These are phyloP conservation scores for Trichomalopsis sarcophagae DNA, from an alignment of 1,140 invertebrate genomes.

Conservation along the genomic window DNA sequence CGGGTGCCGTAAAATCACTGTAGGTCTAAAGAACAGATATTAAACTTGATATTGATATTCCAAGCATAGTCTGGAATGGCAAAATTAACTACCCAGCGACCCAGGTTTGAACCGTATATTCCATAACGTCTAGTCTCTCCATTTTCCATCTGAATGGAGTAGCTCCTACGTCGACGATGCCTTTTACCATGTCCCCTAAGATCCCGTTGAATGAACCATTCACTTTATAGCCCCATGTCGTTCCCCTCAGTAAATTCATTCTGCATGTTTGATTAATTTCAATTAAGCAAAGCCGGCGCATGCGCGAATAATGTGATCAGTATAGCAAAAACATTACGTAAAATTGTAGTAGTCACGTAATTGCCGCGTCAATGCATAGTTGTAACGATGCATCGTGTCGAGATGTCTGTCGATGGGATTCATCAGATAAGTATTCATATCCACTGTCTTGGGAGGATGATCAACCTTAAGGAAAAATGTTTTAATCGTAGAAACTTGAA, in stretches of 20 bases:
- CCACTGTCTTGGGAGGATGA: constrained; percentile 66
- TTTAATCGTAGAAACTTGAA: not conserved
- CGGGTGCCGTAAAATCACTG: constrained; percentile 81
- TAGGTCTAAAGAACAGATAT: constrained; percentile 67
- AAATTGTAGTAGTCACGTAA: constrained; percentile 80
- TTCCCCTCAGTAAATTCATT: constrained; percentile 74
- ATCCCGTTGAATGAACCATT: constrained; percentile 82
- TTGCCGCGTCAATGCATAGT: constrained; percentile 76
- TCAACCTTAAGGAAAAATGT: constrained; percentile 11
- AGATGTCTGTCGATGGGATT: constrained; percentile 72
- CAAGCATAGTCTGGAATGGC: not conserved
- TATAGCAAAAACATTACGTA: constrained; percentile 68
- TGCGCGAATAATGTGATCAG: not conserved
- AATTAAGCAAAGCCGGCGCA: not conserved
- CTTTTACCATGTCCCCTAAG: constrained; percentile 77
- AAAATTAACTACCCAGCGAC: constrained; percentile 71
- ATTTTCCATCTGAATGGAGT: constrained; percentile 77
- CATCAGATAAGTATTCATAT: constrained; percentile 76
- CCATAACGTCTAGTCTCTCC: constrained; percentile 77
- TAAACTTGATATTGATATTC: constrained; percentile 20
- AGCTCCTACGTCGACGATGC: constrained; percentile 78
- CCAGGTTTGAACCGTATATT: constrained; percentile 79
- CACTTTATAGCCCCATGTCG: constrained; percentile 80
- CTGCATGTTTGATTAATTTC: constrained; percentile 59
- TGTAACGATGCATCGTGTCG: constrained; percentile 80